Percentiles rank a stretch among this genome's conserved stretches.
These are phyloP conservation scores for Zosterops hypoxanthus DNA, from an alignment of 2,113 vertebrate genomes.

Conservation along the genomic window DNA sequence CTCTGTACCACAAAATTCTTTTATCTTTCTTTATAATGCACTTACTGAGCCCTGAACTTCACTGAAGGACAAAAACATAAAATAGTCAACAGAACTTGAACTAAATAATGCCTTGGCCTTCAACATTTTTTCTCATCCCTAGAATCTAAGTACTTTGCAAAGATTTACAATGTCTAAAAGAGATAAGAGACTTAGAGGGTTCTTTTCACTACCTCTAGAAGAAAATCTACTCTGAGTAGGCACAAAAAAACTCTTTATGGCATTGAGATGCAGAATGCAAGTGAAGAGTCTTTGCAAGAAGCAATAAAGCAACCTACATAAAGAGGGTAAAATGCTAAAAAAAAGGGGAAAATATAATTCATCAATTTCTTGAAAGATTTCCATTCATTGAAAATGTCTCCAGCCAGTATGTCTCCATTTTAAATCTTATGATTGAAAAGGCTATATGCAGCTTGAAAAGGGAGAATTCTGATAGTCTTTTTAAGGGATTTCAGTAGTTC, in stretches of 20 bases:
- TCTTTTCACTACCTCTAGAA: neutral
- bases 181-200: neutral
- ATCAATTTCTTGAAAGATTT: neutral
- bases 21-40: slow-evolving; percentile 28
- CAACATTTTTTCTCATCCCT: neutral
- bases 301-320: neutral
- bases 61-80: slow-evolving; percentile 31
- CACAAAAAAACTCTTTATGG: neutral
- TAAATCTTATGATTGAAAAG: neutral
- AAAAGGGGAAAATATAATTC: neutral
- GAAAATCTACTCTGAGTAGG: neutral
- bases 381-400: neutral
- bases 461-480: neutral
- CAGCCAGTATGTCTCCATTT: neutral
- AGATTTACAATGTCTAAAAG: slow-evolving; percentile 25
- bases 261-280: neutral
- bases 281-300: neutral
- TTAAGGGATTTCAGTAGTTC: neutral
- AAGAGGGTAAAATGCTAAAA: neutral
- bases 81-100: neutral
- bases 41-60: slow-evolving; percentile 1
- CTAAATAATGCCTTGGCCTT: slow-evolving; percentile 31
- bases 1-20: neutral
- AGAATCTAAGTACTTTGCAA: slow-evolving; percentile 3
- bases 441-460: neutral